A percentile compares a stretch with the other conserved stretches of the same genome.
Conservation (phyloP, 2,888 invertebrate genomes). For the Hypolimnas misippus region DNA sequence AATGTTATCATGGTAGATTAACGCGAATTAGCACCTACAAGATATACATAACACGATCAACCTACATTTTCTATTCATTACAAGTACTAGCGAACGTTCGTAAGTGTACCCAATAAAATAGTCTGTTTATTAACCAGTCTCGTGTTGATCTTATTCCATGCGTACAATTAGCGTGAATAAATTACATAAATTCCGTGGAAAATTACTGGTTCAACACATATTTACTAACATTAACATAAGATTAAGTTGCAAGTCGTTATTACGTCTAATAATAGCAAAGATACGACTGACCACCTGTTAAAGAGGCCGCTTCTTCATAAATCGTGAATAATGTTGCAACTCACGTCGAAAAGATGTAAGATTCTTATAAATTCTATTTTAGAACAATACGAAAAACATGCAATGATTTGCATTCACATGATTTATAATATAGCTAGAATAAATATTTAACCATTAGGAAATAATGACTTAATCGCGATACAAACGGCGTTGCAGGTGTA, state of each 20-base stretch:
- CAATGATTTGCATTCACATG: background rate
- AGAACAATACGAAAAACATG: background rate
- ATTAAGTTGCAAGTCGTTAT: constrained; percentile 28
- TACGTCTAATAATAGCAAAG: constrained; percentile 29
- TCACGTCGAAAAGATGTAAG: constrained; percentile 8
- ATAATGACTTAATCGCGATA: background rate
- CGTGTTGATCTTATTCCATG: constrained; percentile 22
- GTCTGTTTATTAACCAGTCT: constrained; percentile 25
- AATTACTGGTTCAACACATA: constrained; percentile 31
- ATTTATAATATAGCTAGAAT: background rate
- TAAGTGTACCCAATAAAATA: constrained; percentile 17
- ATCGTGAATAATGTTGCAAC: constrained; percentile 27
- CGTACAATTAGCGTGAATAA: constrained; percentile 31
- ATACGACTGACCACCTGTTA: constrained; percentile 30
- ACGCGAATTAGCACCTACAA: background rate
- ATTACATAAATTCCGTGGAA: constrained; percentile 31
- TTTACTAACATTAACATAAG: constrained; percentile 27
- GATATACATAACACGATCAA: constrained; percentile 2
- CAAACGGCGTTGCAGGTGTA: background rate
- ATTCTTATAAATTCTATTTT: constrained; percentile 5
- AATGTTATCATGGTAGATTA: constrained; percentile 1
- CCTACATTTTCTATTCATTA: constrained; percentile 10
- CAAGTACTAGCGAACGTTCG: background rate
- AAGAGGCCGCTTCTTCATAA: constrained; percentile 29
- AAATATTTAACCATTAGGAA: background rate